Percentiles rank a stretch among this genome's conserved stretches.
Evolutionary conservation across 2,797 vertebrate genomes (phyloP).

Genomic region (Phoeniculus purpureus): DNA sequence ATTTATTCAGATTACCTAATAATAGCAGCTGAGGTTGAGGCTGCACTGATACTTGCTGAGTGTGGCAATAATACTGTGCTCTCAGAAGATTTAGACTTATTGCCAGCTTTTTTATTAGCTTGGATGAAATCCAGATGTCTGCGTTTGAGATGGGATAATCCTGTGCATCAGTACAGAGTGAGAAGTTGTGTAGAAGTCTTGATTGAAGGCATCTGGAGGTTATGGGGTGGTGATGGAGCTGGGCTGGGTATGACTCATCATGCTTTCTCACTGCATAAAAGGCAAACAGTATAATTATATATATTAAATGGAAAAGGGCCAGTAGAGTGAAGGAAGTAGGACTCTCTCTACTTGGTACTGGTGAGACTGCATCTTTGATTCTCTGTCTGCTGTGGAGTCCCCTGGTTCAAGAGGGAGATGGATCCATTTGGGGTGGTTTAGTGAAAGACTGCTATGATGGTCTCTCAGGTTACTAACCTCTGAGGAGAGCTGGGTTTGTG

Average conservation of each 20-base stretch:
- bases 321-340: background rate
- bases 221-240: background rate
- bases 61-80: background rate
- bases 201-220: background rate
- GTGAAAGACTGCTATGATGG: background rate
- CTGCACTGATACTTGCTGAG: conserved; percentile 7
- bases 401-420: background rate
- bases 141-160: background rate
- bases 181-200: background rate
- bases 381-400: background rate
- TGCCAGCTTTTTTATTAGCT: conserved; percentile 42
- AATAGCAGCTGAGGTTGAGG: conserved; percentile 16
- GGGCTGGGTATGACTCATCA: background rate
- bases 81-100: background rate
- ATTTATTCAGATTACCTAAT: conserved; percentile 6
- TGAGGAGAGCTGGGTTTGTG: background rate
- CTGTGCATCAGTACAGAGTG: background rate
- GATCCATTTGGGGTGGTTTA: background rate
- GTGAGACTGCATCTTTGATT: background rate
- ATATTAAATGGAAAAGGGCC: background rate
- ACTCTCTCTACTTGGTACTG: background rate
- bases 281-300: background rate
- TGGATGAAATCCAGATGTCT: background rate
- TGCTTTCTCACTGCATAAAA: background rate
- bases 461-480: background rate